Evolutionary conservation across 2,888 invertebrate genomes (phyloP).

Genomic region (Anthophora plumipes): DNA sequence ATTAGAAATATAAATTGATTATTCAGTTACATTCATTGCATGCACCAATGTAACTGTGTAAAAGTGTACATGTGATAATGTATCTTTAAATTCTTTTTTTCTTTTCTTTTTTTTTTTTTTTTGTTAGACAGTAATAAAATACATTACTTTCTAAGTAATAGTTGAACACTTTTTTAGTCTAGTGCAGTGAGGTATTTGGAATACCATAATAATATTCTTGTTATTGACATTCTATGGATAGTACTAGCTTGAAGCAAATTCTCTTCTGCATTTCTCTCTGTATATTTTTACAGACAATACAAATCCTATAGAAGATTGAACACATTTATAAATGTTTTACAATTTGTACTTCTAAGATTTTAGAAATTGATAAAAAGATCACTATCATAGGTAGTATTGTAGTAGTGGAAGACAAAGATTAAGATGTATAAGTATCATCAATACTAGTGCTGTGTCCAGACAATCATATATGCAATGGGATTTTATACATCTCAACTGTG

Average conservation of each 20-base stretch:
- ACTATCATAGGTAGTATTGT: slow-evolving; percentile 3
- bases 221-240: slow-evolving; percentile 15
- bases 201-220: slow-evolving; percentile 24
- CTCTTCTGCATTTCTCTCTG: slow-evolving; percentile 16
- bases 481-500: slow-evolving; percentile 24
- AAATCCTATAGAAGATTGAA: slow-evolving; percentile 14
- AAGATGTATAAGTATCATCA: slow-evolving; percentile 10
- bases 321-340: slow-evolving; percentile 21
- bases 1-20: slow-evolving; percentile 45
- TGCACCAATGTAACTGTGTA: slow-evolving; percentile 48
- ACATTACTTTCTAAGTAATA: slow-evolving; percentile 29
- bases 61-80: slow-evolving; percentile 27
- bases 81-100: background rate
- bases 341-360: slow-evolving; percentile 11
- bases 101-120: background rate
- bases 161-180: slow-evolving; percentile 43
- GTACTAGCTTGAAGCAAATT: slow-evolving; percentile 21
- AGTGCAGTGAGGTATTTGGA: slow-evolving; percentile 19
- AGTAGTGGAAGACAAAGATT: slow-evolving; percentile 53
- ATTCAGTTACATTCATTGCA: slow-evolving; percentile 43
- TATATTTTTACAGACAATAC: background rate
- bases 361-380: slow-evolving; percentile 14
- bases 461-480: slow-evolving; percentile 23
- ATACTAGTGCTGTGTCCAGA: slow-evolving; percentile 16
- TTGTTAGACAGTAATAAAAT: slow-evolving; percentile 14